Percentiles rank a stretch among this genome's conserved stretches.
phyloP scores from a whole-genome alignment of 2,797 vertebrate genomes.

The Pseudocheirus occidentalis region DNA sequence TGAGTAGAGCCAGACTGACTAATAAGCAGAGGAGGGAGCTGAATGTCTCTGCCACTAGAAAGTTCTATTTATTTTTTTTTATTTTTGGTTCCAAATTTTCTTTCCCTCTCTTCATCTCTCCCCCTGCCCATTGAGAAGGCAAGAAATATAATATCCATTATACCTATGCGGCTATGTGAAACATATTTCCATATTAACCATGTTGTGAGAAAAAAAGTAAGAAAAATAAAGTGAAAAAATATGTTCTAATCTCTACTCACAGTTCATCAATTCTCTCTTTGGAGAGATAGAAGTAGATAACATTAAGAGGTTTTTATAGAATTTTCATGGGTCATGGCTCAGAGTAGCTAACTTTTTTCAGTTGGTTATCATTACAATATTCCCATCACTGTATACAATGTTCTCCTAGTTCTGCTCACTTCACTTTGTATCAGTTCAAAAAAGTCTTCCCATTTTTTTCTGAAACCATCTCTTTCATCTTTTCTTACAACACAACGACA shows the following conservation, averaged over 20 bases:
- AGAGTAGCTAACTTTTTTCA: background rate
- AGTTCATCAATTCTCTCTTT: background rate
- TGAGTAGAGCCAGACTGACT: background rate
- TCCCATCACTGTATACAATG: background rate
- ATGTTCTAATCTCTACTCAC: background rate
- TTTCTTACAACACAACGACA: background rate
- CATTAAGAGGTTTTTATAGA: background rate
- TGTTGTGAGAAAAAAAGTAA: background rate
- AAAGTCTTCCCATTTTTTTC: constrained; percentile 6
- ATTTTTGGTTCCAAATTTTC: background rate
- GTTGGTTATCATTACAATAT: background rate
- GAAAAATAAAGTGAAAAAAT: background rate
- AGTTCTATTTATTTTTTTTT: background rate
- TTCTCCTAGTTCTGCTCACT: background rate
- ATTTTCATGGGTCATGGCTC: background rate
- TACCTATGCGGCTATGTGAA: background rate
- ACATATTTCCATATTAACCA: background rate
- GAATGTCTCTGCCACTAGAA: background rate
- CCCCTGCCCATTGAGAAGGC: background rate
- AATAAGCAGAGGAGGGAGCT: background rate
- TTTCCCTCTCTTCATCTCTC: background rate
- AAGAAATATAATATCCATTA: background rate
- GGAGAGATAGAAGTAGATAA: background rate
- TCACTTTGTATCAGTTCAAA: background rate
- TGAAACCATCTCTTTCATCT: background rate